phyloP scores from a whole-genome alignment of 2,888 invertebrate genomes.

The Pyrrhia umbra region DNA sequence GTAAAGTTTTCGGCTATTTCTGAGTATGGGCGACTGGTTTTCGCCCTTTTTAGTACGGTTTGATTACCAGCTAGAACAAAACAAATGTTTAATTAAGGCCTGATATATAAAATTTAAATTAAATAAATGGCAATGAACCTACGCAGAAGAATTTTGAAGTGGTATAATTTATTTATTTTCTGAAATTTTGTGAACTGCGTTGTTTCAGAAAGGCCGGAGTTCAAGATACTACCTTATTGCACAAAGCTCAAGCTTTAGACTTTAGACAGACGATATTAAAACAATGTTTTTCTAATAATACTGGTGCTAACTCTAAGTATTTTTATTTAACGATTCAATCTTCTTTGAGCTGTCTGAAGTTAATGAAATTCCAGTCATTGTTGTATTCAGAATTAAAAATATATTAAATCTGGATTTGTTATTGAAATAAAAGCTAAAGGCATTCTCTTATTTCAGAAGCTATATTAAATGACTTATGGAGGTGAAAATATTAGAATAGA shows the following conservation, averaged over 20 bases:
- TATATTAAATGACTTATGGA: too few species aligned
- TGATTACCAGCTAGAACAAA: too few species aligned
- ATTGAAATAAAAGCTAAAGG: not conserved
- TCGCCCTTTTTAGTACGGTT: too few species aligned
- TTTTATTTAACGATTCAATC: not conserved
- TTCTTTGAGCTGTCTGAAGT: not conserved
- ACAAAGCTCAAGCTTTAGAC: not conserved
- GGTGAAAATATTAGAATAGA: too few species aligned
- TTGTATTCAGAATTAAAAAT: not conserved
- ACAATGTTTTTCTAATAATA: not conserved
- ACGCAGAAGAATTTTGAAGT: too few species aligned
- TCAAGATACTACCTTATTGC: not conserved
- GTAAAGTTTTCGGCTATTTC: too few species aligned
- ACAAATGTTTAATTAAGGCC: too few species aligned
- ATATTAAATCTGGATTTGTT: not conserved
- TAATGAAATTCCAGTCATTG: not conserved
- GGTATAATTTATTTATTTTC: not conserved
- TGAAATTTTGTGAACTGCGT: not conserved
- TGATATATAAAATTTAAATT: too few species aligned
- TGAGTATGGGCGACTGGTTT: too few species aligned
- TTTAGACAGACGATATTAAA: not conserved
- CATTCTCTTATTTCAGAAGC: not conserved
- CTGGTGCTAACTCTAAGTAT: not conserved
- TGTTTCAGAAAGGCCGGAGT: too few species aligned
- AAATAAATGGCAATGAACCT: too few species aligned